A percentile compares a stretch with the other conserved stretches of the same genome.
Evolutionary conservation across 2,888 invertebrate species (phyloP).

Genomic region (Silvanus unidentatus): DNA sequence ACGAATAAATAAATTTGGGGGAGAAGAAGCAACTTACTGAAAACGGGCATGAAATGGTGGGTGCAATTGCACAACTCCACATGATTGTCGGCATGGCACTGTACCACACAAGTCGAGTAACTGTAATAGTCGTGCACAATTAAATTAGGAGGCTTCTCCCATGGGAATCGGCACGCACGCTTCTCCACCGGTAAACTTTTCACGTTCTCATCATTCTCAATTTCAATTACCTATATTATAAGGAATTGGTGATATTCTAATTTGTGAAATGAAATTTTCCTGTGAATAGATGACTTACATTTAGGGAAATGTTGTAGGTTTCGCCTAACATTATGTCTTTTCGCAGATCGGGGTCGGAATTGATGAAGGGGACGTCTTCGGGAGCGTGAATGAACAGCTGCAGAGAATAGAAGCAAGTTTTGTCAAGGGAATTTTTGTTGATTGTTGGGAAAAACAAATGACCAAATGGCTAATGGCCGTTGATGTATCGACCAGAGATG

Average conservation of each 20-base stretch:
- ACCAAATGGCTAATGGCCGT: no score
- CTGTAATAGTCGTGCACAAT: conserved; percentile 52
- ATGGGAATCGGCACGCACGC: conserved; percentile 53
- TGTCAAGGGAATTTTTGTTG: neutral
- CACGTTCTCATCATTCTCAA: conserved; percentile 55
- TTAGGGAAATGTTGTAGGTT: conserved; percentile 37
- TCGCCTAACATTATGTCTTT: conserved; percentile 43
- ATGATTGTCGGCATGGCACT: conserved; percentile 54
- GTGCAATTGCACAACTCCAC: conserved; percentile 55
- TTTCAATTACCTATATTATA: conserved; percentile 51
- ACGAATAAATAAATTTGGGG: no score
- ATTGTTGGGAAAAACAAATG: no score
- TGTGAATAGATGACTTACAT: conserved; percentile 28
- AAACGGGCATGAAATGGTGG: conserved; percentile 55
- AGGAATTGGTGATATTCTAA: no score
- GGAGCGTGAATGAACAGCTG: conserved; percentile 56
- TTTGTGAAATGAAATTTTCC: neutral
- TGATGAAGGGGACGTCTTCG: conserved; percentile 54
- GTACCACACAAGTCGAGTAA: conserved; percentile 55
- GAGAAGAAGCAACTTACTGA: conserved; percentile 52
- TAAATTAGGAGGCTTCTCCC: conserved; percentile 47
- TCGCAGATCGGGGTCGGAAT: conserved; percentile 47
- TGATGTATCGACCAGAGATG: no score
- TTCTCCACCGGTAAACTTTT: conserved; percentile 46
- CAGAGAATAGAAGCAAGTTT: conserved; percentile 2